These are phyloP conservation scores for Holcopasites calliopsidis DNA, from an alignment of 1,140 invertebrate species.

Conservation along the genomic window DNA sequence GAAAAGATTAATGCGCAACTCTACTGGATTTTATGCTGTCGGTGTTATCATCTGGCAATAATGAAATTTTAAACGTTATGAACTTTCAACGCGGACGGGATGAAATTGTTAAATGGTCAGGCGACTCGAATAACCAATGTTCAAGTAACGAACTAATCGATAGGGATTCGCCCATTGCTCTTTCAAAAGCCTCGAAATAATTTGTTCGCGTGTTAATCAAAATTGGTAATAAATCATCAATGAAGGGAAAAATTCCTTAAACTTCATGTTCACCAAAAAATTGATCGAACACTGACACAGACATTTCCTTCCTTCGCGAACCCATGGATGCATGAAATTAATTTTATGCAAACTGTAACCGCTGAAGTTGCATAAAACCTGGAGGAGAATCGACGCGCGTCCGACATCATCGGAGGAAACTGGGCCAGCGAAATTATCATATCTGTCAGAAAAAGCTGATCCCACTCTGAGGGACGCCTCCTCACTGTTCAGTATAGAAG, in stretches of 20 bases:
- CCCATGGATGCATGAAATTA: neutral
- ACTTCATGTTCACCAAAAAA: too few relatives aligned
- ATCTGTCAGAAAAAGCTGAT: neutral
- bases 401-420: slow-evolving; percentile 2
- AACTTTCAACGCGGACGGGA: neutral
- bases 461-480: neutral
- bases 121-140: too few relatives aligned
- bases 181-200: neutral
- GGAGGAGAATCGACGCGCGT: slow-evolving; percentile 4
- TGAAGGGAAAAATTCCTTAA: too few relatives aligned
- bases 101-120: too few relatives aligned
- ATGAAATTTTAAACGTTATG: neutral
- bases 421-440: slow-evolving; percentile 33
- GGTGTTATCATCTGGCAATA: neutral
- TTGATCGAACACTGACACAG: too few relatives aligned
- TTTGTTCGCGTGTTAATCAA: too few relatives aligned
- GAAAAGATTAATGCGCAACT: neutral
- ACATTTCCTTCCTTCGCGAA: neutral
- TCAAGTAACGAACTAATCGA: too few relatives aligned
- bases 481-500: neutral
- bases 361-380: slow-evolving; percentile 27
- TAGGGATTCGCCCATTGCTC: too few relatives aligned
- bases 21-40: neutral
- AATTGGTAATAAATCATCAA: too few relatives aligned
- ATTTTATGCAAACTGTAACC: slow-evolving; percentile 2